phyloP scores from a whole-genome alignment of 1,140 invertebrate species.

The Achatina immaculata region DNA sequence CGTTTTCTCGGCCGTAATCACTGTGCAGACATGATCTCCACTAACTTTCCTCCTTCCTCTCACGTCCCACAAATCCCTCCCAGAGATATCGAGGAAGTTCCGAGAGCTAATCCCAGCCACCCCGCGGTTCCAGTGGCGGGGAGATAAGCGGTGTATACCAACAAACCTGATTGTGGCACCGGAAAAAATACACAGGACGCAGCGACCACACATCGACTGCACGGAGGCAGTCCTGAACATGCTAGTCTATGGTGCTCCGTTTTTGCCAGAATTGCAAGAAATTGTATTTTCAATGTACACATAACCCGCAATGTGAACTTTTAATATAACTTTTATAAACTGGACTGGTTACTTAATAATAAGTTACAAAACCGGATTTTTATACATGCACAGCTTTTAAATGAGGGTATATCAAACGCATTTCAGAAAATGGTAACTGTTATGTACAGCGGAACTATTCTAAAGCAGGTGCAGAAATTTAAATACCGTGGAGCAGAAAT shows the following conservation, averaged over 20 bases:
- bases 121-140: neutral
- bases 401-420: no score
- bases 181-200: conserved; percentile 31
- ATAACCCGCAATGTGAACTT: no score
- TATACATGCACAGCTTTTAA: no score
- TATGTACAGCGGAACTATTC: no score
- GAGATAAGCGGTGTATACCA: conserved; percentile 38
- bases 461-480: no score
- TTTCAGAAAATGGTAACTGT: no score
- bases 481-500: no score
- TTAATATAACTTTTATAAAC: no score
- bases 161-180: conserved; percentile 34
- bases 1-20: neutral
- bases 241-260: neutral
- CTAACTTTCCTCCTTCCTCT: neutral
- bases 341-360: no score
- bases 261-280: neutral
- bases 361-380: no score
- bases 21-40: neutral
- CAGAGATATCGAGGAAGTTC: neutral
- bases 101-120: neutral
- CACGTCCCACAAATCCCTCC: neutral
- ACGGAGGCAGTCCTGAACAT: conserved; percentile 3
- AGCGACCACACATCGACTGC: conserved; percentile 32
- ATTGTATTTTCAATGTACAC: no score